Conservation (phyloP, 2,113 vertebrate genomes). For the Taxidea taxus region DNA sequence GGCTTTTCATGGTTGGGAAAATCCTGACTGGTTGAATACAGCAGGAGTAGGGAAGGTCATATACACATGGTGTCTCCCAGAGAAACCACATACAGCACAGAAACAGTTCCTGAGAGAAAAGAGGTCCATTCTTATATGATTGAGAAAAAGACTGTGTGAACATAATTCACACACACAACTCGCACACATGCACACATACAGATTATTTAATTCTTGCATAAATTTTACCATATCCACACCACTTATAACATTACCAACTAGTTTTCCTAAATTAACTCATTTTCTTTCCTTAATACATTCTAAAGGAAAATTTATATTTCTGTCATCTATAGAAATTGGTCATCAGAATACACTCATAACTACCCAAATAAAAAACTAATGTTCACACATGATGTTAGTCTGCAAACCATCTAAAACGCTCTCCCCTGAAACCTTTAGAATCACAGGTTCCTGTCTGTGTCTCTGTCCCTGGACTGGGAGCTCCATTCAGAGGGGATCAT, state of each 20-base stretch:
- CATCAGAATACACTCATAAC: constrained; percentile 6
- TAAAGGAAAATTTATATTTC: background rate
- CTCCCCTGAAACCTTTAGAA: background rate
- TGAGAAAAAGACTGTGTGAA: background rate
- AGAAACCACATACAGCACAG: background rate
- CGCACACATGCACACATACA: background rate
- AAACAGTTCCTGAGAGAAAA: background rate
- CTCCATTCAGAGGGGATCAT: background rate
- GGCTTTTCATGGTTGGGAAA: background rate
- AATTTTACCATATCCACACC: background rate
- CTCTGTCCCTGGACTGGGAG: background rate
- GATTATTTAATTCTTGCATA: background rate
- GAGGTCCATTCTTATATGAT: background rate
- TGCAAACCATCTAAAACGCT: background rate
- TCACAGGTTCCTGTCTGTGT: background rate
- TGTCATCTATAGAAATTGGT: background rate
- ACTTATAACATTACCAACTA: background rate
- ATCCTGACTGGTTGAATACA: background rate
- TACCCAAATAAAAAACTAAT: constrained; percentile 14
- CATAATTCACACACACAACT: too few species aligned
- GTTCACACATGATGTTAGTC: background rate
- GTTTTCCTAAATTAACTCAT: constrained; percentile 32
- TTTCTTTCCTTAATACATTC: background rate
- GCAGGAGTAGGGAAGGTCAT: background rate
- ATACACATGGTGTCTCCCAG: background rate